phyloP scores from a whole-genome alignment of 2,888 invertebrate species.

The Caenorhabditis sp. region DNA sequence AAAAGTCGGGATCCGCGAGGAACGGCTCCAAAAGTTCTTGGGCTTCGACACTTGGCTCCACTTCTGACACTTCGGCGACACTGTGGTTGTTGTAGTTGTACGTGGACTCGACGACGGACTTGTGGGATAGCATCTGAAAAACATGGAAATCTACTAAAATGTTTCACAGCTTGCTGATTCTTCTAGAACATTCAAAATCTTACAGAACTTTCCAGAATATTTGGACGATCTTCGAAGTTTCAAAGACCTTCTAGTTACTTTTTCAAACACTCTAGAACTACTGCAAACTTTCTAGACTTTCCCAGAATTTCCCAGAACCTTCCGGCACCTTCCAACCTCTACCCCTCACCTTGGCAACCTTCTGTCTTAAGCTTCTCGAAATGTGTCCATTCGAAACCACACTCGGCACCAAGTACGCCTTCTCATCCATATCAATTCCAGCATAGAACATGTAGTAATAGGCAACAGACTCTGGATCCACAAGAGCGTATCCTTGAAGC shows the following conservation, averaged over 20 bases:
- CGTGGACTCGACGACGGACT: constrained; percentile 27
- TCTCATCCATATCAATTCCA: constrained; percentile 73
- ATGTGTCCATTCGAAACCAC: constrained; percentile 75
- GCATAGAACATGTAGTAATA: constrained; percentile 77
- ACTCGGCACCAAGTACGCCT: constrained; percentile 60
- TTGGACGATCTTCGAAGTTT: no score
- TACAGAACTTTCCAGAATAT: no score
- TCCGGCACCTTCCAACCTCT: neutral
- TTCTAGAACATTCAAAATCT: no score
- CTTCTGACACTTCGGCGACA: constrained; percentile 35
- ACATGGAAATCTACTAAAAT: no score
- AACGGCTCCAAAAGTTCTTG: constrained; percentile 68
- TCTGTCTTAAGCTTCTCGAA: constrained; percentile 23
- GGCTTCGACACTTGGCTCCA: constrained; percentile 38
- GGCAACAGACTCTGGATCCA: constrained; percentile 75
- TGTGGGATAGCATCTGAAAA: constrained; percentile 40
- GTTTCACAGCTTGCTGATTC: no score
- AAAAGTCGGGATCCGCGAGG: constrained; percentile 81
- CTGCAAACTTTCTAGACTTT: no score
- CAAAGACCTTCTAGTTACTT: no score
- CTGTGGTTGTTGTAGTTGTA: constrained; percentile 57
- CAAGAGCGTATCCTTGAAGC: constrained; percentile 72
- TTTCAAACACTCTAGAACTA: no score
- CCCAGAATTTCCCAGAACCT: no score
- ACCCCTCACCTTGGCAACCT: constrained; percentile 49